Percentiles rank a stretch among this genome's conserved stretches.
phyloP scores from a whole-genome alignment of 2,888 invertebrate species.

The Cordilura impudica region DNA sequence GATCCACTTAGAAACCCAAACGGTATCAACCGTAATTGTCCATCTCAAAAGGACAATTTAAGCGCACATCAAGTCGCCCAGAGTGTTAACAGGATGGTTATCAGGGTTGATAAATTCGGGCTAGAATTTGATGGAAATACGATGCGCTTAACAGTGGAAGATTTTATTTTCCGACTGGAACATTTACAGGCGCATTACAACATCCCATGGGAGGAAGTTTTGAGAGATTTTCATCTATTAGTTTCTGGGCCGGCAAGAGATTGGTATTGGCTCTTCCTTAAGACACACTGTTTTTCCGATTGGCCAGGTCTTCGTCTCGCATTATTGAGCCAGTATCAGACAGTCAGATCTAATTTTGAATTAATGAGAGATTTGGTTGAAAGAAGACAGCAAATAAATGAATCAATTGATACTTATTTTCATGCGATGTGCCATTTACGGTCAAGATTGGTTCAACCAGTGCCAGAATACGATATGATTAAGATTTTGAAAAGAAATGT shows the following conservation, averaged over 20 bases:
- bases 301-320: background rate
- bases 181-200: constrained; percentile 5
- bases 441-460: no score
- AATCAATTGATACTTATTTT: background rate
- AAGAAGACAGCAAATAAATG: background rate
- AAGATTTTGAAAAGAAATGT: no score
- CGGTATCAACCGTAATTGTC: no score
- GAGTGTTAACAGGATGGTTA: no score
- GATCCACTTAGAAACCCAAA: no score
- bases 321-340: background rate
- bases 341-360: background rate
- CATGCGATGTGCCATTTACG: background rate
- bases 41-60: no score
- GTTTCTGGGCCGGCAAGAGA: constrained; percentile 20
- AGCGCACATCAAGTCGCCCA: no score
- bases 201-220: constrained; percentile 11
- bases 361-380: background rate
- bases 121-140: constrained; percentile 21
- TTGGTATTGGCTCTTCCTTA: constrained; percentile 36
- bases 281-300: background rate
- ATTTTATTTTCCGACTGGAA: constrained; percentile 37
- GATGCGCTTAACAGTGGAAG: constrained; percentile 11
- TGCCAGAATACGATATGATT: no score
- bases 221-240: constrained; percentile 23
- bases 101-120: constrained; percentile 33